These are phyloP conservation scores for Anolis sagrei DNA, from an alignment of 2,113 vertebrate species.

Conservation along the genomic window DNA sequence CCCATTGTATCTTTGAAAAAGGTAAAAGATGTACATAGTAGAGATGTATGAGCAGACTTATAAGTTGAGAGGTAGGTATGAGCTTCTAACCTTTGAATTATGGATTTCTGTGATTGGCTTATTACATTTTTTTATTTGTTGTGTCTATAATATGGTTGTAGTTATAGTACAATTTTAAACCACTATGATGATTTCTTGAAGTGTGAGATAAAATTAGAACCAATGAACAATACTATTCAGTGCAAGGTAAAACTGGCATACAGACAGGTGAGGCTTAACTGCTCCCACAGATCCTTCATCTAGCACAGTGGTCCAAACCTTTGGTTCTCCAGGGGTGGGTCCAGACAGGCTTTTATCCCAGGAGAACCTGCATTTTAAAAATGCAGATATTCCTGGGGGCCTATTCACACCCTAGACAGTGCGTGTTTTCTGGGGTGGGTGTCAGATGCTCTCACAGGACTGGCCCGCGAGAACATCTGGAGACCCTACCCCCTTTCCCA, in stretches of 20 bases:
- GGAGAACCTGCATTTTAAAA: no score
- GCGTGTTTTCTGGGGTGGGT: no score
- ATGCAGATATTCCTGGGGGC: no score
- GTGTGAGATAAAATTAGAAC: neutral
- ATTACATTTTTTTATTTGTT: neutral
- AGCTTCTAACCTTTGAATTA: neutral
- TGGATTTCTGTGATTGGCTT: neutral
- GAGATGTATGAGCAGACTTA: neutral
- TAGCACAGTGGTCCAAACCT: no score
- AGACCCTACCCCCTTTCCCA: no score
- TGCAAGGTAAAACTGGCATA: neutral
- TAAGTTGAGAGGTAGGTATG: neutral
- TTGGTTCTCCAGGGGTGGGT: no score
- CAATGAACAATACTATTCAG: neutral
- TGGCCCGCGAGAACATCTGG: no score
- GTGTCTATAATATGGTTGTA: neutral
- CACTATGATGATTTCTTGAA: neutral
- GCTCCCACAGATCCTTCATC: neutral
- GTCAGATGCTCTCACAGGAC: no score
- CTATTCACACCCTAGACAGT: no score
- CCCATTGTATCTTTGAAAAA: neutral
- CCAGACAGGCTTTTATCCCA: no score
- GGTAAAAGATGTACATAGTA: neutral
- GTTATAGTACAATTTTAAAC: no score
- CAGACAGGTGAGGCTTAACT: neutral